phyloP scores from a whole-genome alignment of 2,797 vertebrate genomes.

The Sciurus carolinensis region DNA sequence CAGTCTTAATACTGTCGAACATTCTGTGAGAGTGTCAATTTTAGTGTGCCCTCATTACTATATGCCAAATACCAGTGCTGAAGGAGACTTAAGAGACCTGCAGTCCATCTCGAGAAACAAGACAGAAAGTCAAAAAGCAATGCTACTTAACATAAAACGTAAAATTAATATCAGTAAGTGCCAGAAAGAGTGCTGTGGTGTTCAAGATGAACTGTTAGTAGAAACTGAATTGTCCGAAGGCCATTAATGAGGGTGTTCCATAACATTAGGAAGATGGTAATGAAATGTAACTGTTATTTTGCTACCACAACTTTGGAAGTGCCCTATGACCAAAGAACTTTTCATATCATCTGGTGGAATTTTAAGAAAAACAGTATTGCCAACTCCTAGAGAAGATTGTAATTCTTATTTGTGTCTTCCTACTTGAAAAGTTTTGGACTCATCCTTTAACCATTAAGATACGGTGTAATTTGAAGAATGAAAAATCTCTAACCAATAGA shows the following conservation, averaged over 20 bases:
- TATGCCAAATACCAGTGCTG: not conserved
- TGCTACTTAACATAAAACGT: not conserved
- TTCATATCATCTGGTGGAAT: not conserved
- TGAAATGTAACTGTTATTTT: constrained; percentile 62
- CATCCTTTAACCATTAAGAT: constrained; percentile 4
- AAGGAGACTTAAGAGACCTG: not conserved
- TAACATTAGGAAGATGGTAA: constrained; percentile 46
- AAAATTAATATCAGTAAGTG: constrained; percentile 44
- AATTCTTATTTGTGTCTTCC: constrained; percentile 43
- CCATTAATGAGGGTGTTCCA: not conserved
- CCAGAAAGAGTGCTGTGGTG: not conserved
- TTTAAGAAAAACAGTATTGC: constrained; percentile 38
- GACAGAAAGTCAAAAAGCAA: constrained; percentile 2
- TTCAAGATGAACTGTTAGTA: constrained; percentile 36
- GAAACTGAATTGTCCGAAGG: constrained; percentile 26
- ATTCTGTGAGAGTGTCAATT: not conserved
- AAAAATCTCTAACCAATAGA: not conserved
- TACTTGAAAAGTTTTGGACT: constrained; percentile 26
- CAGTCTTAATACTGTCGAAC: not conserved
- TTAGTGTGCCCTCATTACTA: not conserved
- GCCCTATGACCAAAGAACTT: not conserved
- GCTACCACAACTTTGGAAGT: constrained; percentile 15
- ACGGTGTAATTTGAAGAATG: constrained; percentile 32
- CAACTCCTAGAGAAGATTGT: not conserved
- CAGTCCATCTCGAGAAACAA: not conserved